Base-by-base conservation (phyloP, 2,113 vertebrate genomes). In the Puma concolor region DNA sequence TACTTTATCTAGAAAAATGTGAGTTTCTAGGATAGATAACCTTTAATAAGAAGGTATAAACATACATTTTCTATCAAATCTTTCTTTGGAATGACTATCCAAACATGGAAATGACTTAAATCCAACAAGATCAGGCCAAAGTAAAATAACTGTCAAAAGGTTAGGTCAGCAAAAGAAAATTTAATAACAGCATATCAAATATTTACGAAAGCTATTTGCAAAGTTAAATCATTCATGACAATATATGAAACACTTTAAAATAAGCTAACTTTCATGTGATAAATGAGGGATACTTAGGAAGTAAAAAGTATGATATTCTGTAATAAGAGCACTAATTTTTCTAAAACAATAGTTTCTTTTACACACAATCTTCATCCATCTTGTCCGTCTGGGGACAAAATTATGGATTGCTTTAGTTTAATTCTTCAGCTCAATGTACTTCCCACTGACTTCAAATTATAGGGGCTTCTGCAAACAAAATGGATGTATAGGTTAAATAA, bases 151-250 rank as follows among this genome's bases (percentile, higher is more conserved):
- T 94, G 91, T 97, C 96, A 96, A 97, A 98, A 98, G 97, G 97
- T 98, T 97, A 98, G 97, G 96, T 96, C 97, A 97, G 97, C 93
- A 97, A 96, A 97, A 95, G 84, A 98, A 94, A 97, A 97, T 97
- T 97, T 98, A 98, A 97, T 98, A 98, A 98, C 76, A 95, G 66
- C 77, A 76, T 96, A 98, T 98, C 92, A 98, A 98, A 98, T 98
- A 98, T 98, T 98, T 98, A 97, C 95, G 38, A 94, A 80, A 92
- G 95, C 98, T 98, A 97, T 98, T 96, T 96, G 92, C 92, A 94
- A 96, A 98, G 96, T 96, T 98, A 98, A 98, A 98, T 98, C 95
- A 98, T 98, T 98, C 95, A 98, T 97, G 91, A 97, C 97, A 98
- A 97, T 85, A 74, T 94, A 98, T 98, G 94, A 97, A 98, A 85